Base-by-base conservation (phyloP, 2,888 invertebrate genomes). In the Melangyna quadrimaculata region DNA sequence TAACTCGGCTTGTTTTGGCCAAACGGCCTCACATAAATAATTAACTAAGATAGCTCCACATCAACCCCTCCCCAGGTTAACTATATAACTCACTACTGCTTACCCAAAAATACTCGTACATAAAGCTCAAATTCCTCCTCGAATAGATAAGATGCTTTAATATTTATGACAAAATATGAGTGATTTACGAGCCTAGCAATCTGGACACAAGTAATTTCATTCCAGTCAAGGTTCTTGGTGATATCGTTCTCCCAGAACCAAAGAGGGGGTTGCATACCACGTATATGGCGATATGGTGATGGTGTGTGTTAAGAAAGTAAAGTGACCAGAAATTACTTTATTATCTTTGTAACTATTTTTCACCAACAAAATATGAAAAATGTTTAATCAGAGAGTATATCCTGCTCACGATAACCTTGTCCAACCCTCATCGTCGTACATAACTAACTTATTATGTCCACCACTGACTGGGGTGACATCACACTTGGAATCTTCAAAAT, bases 141-240 rank as follows among this genome's bases (percentile, higher is more conserved):
- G 80, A n/a, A n/a, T 88, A 90, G 91, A 91, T 91, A 91, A 91
- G 91, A 91, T 91, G 90, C 90, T 91, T 91, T 91, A 92, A 92
- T 92, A 92, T 92, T 92, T 92, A 92, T 92, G 92, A 91, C 91
- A 91, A 89, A 89, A 77, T 55, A 88, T 87, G 87, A 87, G 88
- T 89, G 88, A 87, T 88, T 87, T 81, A 72, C 84, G 78, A 77
- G 73, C 70, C 57, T 65, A 53, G 71, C 89, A 90, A 91, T 91
- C 90, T 88, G 89, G 88, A 88, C 89, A 87, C 86, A 87, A 87
- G 87, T 91, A 91, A 91, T 90, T 91, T 89, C 89, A 89, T 89
- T 89, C 90, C 88, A 63, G 24, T 17, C 43, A 65, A 27, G 12
- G 57, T n/a, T 32, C 48, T 22, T 72, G 78, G 75, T 73, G 74